Conservation (phyloP, 2,797 vertebrate species). For the Chiroxiphia lanceolata region DNA sequence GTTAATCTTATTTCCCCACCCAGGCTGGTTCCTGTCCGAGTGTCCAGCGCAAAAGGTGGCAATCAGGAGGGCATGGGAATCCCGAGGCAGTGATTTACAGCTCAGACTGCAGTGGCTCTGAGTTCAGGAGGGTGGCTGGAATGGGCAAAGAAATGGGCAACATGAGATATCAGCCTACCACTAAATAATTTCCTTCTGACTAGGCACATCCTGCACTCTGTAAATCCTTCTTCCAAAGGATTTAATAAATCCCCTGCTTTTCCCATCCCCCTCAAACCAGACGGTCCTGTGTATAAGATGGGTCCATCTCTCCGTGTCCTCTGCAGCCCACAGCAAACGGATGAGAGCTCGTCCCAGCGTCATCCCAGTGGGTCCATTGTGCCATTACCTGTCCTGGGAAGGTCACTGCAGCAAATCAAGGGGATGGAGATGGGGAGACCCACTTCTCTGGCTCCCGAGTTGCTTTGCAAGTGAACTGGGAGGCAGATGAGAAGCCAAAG, state of each 20-base stretch:
- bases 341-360: neutral
- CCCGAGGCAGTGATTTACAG: neutral
- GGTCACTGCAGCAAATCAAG: neutral
- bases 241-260: neutral
- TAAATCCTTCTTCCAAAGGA: neutral
- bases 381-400: neutral
- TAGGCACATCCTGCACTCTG: neutral
- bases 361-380: too few relatives aligned
- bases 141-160: neutral
- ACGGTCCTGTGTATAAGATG: neutral
- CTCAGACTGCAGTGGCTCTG: neutral
- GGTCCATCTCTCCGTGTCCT: accelerated
- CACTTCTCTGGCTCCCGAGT: neutral
- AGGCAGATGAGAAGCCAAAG: neutral
- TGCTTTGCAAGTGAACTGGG: neutral
- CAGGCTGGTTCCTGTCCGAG: neutral
- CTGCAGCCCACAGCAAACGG: neutral
- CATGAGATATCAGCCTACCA: neutral
- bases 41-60: neutral
- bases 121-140: neutral
- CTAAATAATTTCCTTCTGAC: neutral
- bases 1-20: neutral
- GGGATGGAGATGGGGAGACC: neutral
- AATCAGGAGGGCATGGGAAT: neutral
- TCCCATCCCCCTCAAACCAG: neutral